Evolutionary conservation across 2,888 invertebrate genomes (phyloP).

Genomic region (Hypena proboscidalis): DNA sequence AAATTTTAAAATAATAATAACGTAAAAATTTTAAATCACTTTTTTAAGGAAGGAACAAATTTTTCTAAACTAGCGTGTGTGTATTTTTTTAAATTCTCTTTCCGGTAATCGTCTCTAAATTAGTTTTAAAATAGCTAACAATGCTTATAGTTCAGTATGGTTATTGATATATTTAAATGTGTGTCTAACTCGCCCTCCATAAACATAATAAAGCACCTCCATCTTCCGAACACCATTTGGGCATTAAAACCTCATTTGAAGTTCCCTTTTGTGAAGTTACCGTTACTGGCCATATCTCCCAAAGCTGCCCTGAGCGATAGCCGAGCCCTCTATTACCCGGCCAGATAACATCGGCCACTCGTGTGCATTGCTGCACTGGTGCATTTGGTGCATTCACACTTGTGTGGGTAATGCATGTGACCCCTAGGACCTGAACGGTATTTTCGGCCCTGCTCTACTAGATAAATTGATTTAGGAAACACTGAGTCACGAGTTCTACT

Average conservation of each 20-base stretch:
- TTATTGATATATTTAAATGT: too few relatives aligned
- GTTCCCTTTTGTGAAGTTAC: slow-evolving; percentile 18
- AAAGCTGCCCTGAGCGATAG: slow-evolving; percentile 41
- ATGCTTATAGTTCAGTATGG: too few relatives aligned
- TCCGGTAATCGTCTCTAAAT: neutral
- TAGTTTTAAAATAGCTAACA: too few relatives aligned
- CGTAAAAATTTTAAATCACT: neutral
- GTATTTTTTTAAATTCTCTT: too few relatives aligned
- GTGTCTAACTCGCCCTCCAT: too few relatives aligned
- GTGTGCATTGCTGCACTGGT: too few relatives aligned
- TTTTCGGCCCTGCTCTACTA: slow-evolving; percentile 17
- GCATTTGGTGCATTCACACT: slow-evolving; percentile 29
- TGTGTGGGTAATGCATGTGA: slow-evolving; percentile 37
- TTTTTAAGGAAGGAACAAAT: neutral
- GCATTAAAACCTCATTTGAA: slow-evolving; percentile 24
- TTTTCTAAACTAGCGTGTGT: too few relatives aligned
- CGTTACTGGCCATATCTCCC: slow-evolving; percentile 31
- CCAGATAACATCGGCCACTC: slow-evolving; percentile 44
- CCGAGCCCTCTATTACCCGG: slow-evolving; percentile 40
- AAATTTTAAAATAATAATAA: too few relatives aligned
- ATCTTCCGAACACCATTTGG: slow-evolving; percentile 8
- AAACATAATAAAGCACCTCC: too few relatives aligned
- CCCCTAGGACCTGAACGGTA: slow-evolving; percentile 23
- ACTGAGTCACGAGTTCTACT: slow-evolving; percentile 8
- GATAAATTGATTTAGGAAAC: slow-evolving; percentile 25